Evolutionary conservation across 2,888 invertebrate species (phyloP), one percentile per base, ranked within the genome.

Genomic region (Drosophila tanythrix): DNA sequence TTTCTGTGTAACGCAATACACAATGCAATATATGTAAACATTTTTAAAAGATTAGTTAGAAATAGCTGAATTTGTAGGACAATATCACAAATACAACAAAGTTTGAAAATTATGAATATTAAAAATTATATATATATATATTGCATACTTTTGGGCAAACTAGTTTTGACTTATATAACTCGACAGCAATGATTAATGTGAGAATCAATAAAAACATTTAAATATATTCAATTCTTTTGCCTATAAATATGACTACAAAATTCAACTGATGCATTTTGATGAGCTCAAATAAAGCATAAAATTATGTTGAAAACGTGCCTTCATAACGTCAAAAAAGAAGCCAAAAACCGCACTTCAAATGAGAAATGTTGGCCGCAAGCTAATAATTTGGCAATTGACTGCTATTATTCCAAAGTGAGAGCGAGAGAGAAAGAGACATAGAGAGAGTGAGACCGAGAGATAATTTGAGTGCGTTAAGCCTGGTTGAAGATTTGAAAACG

Each of bases 401-500:
- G 36, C 61, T 52, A 40, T 50, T 74, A 8, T 33, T 35, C 10
- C 38, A 21, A 29, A 21, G 33, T 43, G 55, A 59, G 61, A 74
- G 66, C 8, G n/a, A n/a, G n/a, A 40, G n/a, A 11, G n/a, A 21
- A 11, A 21, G 5, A 21, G 21, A 21, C 4, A 43, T 4, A 18
- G 10, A 11, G 21, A 21, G 21, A 11, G 5, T 5, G n/a, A 40
- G 40, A 33, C 3, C 51, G 63, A 72, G 70, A 70, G 71, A 31
- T 46, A 33, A 33, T 25, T 15, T 40, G 40, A 25, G 31, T 21
- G 56, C 18, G 53, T 53, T 61, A 21, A 50, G 59, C 48, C 35
- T 36, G 35, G 27, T 35, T 11, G 25, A 51, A 60, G 36, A 52
- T 83, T 82, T 71, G 69, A 76, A 86, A 78, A 59, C 55, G 56